These are phyloP conservation scores for Dromococcyx pavoninus DNA, from an alignment of 2,797 vertebrate species.

Conservation along the genomic window DNA sequence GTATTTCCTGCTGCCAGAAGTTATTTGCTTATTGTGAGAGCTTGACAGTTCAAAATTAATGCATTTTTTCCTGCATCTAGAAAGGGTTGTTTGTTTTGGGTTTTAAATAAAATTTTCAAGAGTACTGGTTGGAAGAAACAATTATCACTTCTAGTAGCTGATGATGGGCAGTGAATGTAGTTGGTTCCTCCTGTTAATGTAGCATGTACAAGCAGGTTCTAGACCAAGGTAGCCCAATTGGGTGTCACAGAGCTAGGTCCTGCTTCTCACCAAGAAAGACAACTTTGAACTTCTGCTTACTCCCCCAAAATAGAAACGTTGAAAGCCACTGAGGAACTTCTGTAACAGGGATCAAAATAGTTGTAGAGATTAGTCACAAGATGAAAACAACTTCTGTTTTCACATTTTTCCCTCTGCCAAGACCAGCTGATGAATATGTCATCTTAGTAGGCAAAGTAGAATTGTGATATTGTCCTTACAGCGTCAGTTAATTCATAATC, in stretches of 20 bases:
- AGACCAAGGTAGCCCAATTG: accelerated
- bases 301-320: not conserved
- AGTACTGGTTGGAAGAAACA: not conserved
- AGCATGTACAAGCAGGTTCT: not conserved
- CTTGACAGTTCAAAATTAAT: not conserved
- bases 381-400: not conserved
- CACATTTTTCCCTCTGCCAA: not conserved
- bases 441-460: not conserved
- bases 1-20: not conserved
- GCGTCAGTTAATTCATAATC: not conserved
- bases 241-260: not conserved
- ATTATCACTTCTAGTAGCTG: not conserved
- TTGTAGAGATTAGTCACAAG: not conserved
- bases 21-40: not conserved
- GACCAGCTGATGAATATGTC: not conserved
- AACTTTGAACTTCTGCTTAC: not conserved
- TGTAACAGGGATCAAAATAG: not conserved
- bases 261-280: not conserved
- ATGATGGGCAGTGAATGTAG: not conserved
- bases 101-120: not conserved
- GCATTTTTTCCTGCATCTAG: not conserved
- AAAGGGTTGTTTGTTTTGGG: not conserved
- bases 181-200: not conserved
- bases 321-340: not conserved
- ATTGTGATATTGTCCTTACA: not conserved